Conservation (phyloP, 2,797 vertebrate genomes). For the Lophius americanus region DNA sequence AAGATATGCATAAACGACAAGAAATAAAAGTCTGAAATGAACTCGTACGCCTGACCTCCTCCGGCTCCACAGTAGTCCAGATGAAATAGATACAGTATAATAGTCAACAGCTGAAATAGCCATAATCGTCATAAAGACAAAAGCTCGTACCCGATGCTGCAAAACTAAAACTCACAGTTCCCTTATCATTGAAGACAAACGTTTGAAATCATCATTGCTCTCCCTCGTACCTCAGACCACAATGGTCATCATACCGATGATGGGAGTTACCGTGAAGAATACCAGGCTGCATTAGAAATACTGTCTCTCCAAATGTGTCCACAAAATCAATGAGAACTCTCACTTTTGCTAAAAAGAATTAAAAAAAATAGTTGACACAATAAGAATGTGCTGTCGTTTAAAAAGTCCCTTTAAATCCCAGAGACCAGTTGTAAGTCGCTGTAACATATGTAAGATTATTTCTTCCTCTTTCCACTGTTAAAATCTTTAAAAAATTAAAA, state of each 20-base stretch:
- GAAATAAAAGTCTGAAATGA: constrained; percentile 25
- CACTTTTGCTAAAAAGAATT: not conserved
- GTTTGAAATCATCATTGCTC: constrained; percentile 32
- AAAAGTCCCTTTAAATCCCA: constrained; percentile 33
- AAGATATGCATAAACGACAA: constrained; percentile 15
- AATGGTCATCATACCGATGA: constrained; percentile 17
- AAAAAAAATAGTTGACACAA: not conserved
- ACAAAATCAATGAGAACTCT: constrained; percentile 22
- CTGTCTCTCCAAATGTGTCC: constrained; percentile 15
- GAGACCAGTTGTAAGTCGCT: constrained; percentile 19
- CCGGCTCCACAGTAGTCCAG: constrained; percentile 28
- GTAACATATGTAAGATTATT: constrained; percentile 47
- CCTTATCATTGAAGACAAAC: constrained; percentile 36
- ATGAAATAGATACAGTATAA: constrained; percentile 24
- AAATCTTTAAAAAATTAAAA: constrained; percentile 31
- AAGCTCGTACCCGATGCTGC: constrained; percentile 16
- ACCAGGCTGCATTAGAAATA: constrained; percentile 11
- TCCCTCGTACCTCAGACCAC: constrained; percentile 28
- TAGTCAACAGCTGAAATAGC: not conserved
- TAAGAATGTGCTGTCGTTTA: constrained; percentile 18
- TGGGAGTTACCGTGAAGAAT: constrained; percentile 16
- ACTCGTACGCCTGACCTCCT: constrained; percentile 22
- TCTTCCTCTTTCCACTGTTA: constrained; percentile 28
- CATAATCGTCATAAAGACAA: not conserved
- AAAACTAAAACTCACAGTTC: constrained; percentile 41